Conservation (phyloP, 2,113 vertebrate species). For the Dascyllus trimaculatus region DNA sequence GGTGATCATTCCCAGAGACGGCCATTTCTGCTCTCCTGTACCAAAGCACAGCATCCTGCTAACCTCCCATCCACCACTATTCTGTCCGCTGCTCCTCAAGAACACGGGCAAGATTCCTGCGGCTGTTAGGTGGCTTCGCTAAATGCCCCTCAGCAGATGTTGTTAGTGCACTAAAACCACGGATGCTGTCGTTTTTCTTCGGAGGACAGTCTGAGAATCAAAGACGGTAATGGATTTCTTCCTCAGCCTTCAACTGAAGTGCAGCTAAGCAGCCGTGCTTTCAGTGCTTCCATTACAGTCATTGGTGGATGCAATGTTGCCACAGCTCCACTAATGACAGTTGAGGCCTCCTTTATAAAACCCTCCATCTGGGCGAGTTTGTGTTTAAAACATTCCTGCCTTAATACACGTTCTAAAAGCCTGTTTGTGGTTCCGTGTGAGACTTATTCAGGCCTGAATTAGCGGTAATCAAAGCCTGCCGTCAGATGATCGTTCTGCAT, state of each 20-base stretch:
- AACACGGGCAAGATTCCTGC: too few species aligned
- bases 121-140: neutral
- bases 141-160: neutral
- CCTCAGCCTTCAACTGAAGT: neutral
- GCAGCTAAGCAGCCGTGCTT: neutral
- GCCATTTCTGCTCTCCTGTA: too few species aligned
- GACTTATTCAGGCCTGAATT: neutral
- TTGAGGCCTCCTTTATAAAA: neutral
- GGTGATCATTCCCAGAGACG: too few species aligned
- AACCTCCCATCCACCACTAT: too few species aligned
- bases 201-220: too few species aligned
- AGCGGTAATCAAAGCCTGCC: neutral
- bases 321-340: neutral
- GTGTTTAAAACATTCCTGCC: neutral
- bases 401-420: neutral
- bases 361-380: too few species aligned
- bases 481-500: neutral
- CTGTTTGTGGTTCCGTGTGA: neutral
- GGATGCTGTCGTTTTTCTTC: neutral
- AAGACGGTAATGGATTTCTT: too few species aligned
- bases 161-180: neutral
- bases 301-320: neutral
- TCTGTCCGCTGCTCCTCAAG: too few species aligned
- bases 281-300: neutral
- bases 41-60: too few species aligned